Evolutionary conservation across 2,888 invertebrate species (phyloP).

Genomic region (Acleris sparsana): DNA sequence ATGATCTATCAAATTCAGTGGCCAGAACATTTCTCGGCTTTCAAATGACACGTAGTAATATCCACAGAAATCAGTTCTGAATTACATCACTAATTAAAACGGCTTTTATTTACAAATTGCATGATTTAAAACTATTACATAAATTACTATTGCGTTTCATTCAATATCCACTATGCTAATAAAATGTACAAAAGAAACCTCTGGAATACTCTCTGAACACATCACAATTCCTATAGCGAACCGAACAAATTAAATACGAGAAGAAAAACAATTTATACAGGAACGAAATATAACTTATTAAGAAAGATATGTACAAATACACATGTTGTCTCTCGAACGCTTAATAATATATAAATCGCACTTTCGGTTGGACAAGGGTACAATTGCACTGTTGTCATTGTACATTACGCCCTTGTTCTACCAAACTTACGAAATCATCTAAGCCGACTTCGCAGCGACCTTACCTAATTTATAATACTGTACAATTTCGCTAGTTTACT

Average conservation of each 20-base stretch:
- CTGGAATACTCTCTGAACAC: constrained; percentile 71
- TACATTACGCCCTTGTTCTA: too few relatives aligned
- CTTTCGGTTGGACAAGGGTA: too few relatives aligned
- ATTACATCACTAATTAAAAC: constrained; percentile 58
- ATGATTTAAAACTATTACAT: constrained; percentile 75
- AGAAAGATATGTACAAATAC: constrained; percentile 80
- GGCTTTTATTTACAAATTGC: constrained; percentile 76
- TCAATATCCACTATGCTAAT: constrained; percentile 74
- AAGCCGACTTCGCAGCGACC: constrained; percentile 69
- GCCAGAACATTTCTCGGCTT: constrained; percentile 45
- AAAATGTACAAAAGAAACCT: constrained; percentile 74
- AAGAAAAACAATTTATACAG: constrained; percentile 72
- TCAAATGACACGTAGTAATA: constrained; percentile 44
- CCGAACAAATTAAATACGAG: constrained; percentile 55
- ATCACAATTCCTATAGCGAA: constrained; percentile 78
- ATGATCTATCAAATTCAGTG: constrained; percentile 55
- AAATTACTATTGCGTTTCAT: constrained; percentile 83
- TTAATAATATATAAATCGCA: constrained; percentile 64
- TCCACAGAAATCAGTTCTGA: constrained; percentile 52
- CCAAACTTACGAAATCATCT: too few relatives aligned
- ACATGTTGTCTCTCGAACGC: constrained; percentile 73
- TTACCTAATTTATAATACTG: constrained; percentile 80
- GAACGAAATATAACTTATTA: constrained; percentile 76
- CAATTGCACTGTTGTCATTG: too few relatives aligned
- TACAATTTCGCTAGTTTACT: constrained; percentile 81